Conservation (phyloP, 2,797 vertebrate genomes). For the Rhinichthys osculus region DNA sequence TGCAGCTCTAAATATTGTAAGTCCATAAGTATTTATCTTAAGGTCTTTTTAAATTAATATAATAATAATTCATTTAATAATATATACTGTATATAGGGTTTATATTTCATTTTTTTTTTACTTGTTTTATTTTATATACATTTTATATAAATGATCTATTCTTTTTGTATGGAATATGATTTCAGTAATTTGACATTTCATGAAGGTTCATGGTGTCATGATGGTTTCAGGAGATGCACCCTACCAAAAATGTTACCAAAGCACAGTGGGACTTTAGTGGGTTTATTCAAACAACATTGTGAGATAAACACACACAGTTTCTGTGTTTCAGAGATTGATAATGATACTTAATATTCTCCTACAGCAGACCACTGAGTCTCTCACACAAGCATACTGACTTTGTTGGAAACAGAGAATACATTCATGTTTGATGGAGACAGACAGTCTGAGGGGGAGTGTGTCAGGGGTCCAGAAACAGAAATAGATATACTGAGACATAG, state of each 20-base stretch:
- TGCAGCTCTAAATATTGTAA: no score
- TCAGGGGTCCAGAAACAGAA: conserved; percentile 49
- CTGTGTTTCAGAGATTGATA: conserved; percentile 3
- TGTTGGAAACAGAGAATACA: conserved; percentile 53
- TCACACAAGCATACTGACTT: conserved; percentile 31
- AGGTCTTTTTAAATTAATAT: background rate
- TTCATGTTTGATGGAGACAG: conserved; percentile 53
- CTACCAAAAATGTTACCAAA: conserved; percentile 14
- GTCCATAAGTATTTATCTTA: no score
- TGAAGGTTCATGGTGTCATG: background rate
- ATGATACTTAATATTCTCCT: conserved; percentile 3
- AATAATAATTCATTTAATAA: no score
- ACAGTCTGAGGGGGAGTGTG: conserved; percentile 53
- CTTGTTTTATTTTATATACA: no score
- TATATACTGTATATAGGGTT: no score
- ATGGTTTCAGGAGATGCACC: background rate
- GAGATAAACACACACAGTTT: conserved; percentile 33
- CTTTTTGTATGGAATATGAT: no score
- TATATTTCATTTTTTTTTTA: no score
- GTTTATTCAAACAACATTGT: conserved; percentile 28
- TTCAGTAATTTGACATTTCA: no score
- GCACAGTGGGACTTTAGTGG: conserved; percentile 24
- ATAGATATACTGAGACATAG: conserved; percentile 49
- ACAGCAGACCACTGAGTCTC: conserved; percentile 2
- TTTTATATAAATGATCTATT: no score